Base-by-base conservation (phyloP, 2,888 invertebrate genomes). In the Barypeithes pellucidus region DNA sequence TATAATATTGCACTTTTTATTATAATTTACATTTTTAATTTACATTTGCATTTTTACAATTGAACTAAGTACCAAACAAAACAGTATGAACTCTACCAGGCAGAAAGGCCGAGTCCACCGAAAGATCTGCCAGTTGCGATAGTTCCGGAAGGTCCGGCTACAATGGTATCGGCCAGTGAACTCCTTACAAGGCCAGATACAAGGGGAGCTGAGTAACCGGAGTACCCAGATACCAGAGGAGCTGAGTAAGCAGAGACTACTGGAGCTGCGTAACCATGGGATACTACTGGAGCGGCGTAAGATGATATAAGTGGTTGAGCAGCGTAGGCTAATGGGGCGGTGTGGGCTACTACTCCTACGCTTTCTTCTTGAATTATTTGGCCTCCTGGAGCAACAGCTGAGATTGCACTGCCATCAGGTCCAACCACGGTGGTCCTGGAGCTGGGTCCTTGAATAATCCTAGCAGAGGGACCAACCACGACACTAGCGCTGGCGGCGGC, bases 101-200 rank as follows among this genome's bases (percentile, higher is more conserved):
- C 72, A 16, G 50, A 18, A 41, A 67, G 66, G 11, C 59, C 29
- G 3, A 66, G 67, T 18, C 76, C 54, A 43, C 71, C 77, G 2
- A 77, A 66, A 50, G 75, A 74, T 63, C 75, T 76, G 47, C 78
- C 76, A 57, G 79, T 67, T n/a, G 75, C 75, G 39, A 82, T 76
- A 47, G 79, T 79, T 12, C 81, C 81, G 62, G 81, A 80, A 14
- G 82, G 80, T 72, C 81, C 81, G 73, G 80, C 75, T 12, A 81
- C 77, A 20, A 80, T 77, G 16, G 79, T 79, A 24, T 79, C 2
- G n/a, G n/a, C n/a, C n/a, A n/a, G n/a, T n/a, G n/a, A 24, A 29
- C 62, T 22, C 72, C 72, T 50, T 22, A 74, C 75, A 8, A 69
- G 39, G 18, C 73, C 75, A 14, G 74, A 75, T 20, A 77, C 71